Evolutionary conservation across 2,797 vertebrate species (phyloP).

Genomic region (Pangasius macronema): DNA sequence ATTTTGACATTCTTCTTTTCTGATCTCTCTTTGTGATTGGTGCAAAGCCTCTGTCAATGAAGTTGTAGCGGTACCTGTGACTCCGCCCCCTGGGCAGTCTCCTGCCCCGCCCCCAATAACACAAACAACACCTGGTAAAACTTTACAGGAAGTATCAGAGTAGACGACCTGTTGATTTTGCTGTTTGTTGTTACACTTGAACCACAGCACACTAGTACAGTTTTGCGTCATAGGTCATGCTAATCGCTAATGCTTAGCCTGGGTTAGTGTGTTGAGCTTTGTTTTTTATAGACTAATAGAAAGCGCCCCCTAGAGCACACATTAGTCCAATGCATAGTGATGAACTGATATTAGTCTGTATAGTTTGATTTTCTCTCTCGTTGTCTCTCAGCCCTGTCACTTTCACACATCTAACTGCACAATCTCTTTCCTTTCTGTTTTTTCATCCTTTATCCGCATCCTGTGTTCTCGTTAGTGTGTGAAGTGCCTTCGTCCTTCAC

Average conservation of each 20-base stretch:
- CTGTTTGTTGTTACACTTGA: background rate
- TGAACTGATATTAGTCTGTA: background rate
- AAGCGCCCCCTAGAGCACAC: background rate
- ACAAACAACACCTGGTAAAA: slow-evolving; percentile 38
- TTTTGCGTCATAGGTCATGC: background rate
- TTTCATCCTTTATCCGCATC: background rate
- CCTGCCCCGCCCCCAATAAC: slow-evolving; percentile 15
- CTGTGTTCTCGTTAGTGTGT: background rate
- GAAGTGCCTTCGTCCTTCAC: slow-evolving; percentile 23
- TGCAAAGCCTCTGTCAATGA: slow-evolving; percentile 27
- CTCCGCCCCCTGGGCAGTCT: slow-evolving; percentile 16
- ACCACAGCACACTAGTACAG: background rate
- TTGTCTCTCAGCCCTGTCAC: background rate
- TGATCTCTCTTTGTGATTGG: slow-evolving; percentile 21
- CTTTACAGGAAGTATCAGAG: background rate
- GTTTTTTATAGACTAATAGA: background rate
- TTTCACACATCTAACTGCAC: background rate
- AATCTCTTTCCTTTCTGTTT: background rate
- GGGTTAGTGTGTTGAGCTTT: background rate
- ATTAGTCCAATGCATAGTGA: background rate
- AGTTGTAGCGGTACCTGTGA: slow-evolving; percentile 11
- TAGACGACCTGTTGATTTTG: background rate
- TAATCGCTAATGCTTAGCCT: background rate
- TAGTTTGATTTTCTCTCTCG: background rate
- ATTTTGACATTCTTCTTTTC: slow-evolving; percentile 21